Percentiles rank a stretch among this genome's conserved stretches.
phyloP scores from a whole-genome alignment of 2,113 vertebrate genomes.

The Oncorhynchus gorbuscha region DNA sequence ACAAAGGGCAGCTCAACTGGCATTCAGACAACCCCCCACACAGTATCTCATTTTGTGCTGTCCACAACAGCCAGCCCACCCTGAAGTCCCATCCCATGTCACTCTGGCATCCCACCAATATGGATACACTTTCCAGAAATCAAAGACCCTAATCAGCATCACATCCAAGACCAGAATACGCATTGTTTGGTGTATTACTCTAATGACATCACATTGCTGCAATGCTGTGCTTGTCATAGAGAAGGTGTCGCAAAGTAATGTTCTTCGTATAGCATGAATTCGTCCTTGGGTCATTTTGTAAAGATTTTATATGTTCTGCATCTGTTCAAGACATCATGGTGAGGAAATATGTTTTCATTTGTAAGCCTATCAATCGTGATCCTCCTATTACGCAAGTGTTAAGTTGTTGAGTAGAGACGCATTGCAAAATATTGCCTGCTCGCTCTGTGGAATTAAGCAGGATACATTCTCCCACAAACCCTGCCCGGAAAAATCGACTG shows the following conservation, averaged over 20 bases:
- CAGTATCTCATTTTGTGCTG: slow-evolving; percentile 48
- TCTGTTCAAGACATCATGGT: slow-evolving; percentile 54
- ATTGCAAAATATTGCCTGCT: slow-evolving; percentile 27
- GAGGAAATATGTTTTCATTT: slow-evolving; percentile 46
- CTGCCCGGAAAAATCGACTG: slow-evolving; percentile 41
- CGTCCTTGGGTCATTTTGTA: slow-evolving; percentile 45
- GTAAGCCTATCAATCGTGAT: slow-evolving; percentile 4
- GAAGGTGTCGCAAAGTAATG: slow-evolving; percentile 52
- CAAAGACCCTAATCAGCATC: slow-evolving; percentile 10
- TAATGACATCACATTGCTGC: slow-evolving; percentile 65
- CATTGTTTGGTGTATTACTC: slow-evolving; percentile 15
- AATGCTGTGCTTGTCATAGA: slow-evolving; percentile 49
- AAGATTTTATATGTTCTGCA: slow-evolving; percentile 24
- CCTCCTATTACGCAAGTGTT: slow-evolving; percentile 52
- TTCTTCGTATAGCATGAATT: slow-evolving; percentile 14
- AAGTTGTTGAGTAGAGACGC: slow-evolving; percentile 31
- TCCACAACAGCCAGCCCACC: slow-evolving; percentile 51
- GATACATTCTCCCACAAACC: slow-evolving; percentile 11
- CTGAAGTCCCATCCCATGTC: slow-evolving; percentile 17
- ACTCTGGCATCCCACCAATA: slow-evolving; percentile 35
- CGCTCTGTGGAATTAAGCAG: slow-evolving; percentile 17
- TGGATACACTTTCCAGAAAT: slow-evolving; percentile 9
- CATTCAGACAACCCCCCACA: slow-evolving; percentile 22
- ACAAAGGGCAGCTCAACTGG: slow-evolving; percentile 18
- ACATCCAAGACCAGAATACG: no score